Evolutionary conservation across 2,888 invertebrate genomes (phyloP), one percentile per base, ranked within the genome.

Genomic region (Heliconius ismenius): DNA sequence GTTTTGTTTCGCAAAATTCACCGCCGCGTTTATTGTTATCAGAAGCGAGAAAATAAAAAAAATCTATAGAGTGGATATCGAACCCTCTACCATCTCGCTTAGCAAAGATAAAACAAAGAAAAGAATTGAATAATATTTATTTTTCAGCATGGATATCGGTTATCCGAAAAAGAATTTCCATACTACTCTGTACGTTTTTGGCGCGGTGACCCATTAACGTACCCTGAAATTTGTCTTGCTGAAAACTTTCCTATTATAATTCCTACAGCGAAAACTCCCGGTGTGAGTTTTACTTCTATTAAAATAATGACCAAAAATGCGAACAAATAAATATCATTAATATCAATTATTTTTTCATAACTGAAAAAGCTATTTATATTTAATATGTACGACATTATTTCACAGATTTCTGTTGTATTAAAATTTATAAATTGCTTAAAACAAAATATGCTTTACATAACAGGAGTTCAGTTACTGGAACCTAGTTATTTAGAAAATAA

Each of bases 171-270:
- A 67, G 92, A 91, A 79, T 75, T 82, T 77, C 68, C 86, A 0
- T 92, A 91, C 81, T 92, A 91, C 78, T 81, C 86, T 18, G 83
- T 94, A 10, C 86, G 89, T 67, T 94, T 94, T 82, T 94, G 93
- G 93, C 89, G 92, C 32, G 94, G 94, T 13, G 92, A 92, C 39
- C 90, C 92, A 1, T 80, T 93, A 72, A 91, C 90, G 4, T 94
- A 94, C 76, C 93, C 93, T 21, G 88, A 88, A 74, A 81, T 87
- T 78, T 94, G 93, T 82, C 84, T 93, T 0, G 81, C 86, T 15
- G 83, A 87, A 81, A 86, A 88, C 78, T 90, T 87, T 80, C 93
- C 93, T 2, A 87, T 92, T 36, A 84, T 92, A 43, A 90, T 88
- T 32, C 92, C 92, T 9, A 82, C 91, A 36, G 85, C 89, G 2